Evolutionary conservation across 2,113 vertebrate genomes (phyloP), one percentile per base, ranked within the genome.

Genomic region (Epinephelus fuscoguttatus): DNA sequence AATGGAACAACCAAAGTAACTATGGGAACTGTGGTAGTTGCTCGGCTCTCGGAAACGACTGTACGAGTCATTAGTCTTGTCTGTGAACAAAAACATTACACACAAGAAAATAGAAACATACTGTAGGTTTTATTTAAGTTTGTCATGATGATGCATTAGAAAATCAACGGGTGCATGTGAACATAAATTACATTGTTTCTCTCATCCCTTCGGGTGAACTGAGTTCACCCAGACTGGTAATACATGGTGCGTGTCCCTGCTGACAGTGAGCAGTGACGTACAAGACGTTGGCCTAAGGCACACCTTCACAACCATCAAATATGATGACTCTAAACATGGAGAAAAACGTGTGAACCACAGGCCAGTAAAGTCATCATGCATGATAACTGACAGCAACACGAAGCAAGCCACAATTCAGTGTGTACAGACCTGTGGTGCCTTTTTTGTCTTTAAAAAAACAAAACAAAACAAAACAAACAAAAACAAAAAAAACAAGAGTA

Each of bases 271-370:
- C 80, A 4, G 70, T 25, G 74, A 74, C 61, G n/a, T 49, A 72
- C 77, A 30, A 92, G 87, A 95, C 84, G 89, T 94, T 92, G 94
- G 96, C 91, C 90, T 97, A 95, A 98, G 97, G 96, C 97, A 97
- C 96, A 93, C 95, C 93, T 94, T 97, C 94, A 95, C 94, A 90
- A 95, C 93, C 93, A 95, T 95, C 93, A 94, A 94, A 94, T 82
- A 94, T 90, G 92, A 94, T 50, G 85, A 76, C 84, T 70, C 64
- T 25, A 78, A 76, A 72, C 67, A 70, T 70, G 67, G 64, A 82
- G 64, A 61, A 62, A 30, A 89, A 87, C 81, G 37, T 73, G 80
- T 52, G 86, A 88, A 68, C 75, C 84, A 88, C 77, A 75, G 89
- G 92, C 92, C 93, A 87, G 92, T 79, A 55, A 23, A 86, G 77